Evolutionary conservation across 2,888 invertebrate species (phyloP).

Genomic region (Melanostoma scalare): DNA sequence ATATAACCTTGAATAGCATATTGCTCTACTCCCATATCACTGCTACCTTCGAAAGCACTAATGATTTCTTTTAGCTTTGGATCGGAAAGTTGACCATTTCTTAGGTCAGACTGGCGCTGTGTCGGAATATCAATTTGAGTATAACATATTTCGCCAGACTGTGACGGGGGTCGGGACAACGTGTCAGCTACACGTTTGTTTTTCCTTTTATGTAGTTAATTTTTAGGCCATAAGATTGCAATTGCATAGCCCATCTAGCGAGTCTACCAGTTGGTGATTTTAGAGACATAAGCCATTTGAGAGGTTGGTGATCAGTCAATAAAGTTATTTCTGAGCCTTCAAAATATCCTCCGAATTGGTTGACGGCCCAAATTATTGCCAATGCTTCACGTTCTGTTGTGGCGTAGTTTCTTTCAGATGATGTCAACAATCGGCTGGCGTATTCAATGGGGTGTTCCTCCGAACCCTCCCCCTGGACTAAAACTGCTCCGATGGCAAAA

Average conservation of each 20-base stretch:
- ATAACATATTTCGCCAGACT: constrained; percentile 25
- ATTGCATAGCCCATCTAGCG: constrained; percentile 81
- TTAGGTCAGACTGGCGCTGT: constrained; percentile 46
- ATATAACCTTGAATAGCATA: constrained; percentile 58
- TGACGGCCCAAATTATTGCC: constrained; percentile 19
- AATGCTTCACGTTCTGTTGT: constrained; percentile 79
- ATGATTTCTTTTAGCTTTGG: constrained; percentile 51
- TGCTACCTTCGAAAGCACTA: constrained; percentile 31
- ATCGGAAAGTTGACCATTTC: constrained; percentile 72
- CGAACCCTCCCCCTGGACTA: constrained; percentile 10
- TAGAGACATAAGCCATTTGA: constrained; percentile 81
- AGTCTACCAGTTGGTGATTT: constrained; percentile 80
- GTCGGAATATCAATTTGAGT: constrained; percentile 55
- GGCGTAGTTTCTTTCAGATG: not conserved
- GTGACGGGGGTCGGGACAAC: constrained; percentile 50
- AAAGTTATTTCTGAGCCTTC: constrained; percentile 65
- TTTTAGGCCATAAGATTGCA: constrained; percentile 79
- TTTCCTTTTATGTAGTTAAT: constrained; percentile 79
- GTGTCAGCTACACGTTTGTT: constrained; percentile 75
- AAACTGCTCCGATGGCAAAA: constrained; percentile 14
- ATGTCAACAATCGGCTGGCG: not conserved
- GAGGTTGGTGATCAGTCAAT: constrained; percentile 81
- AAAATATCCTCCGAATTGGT: constrained; percentile 32
- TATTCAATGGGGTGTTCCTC: constrained; percentile 10
- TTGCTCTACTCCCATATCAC: constrained; percentile 30